Percentiles rank a stretch among this genome's conserved stretches.
Conservation (phyloP, 1,140 invertebrate genomes). For the Calliopsis andreniformis region DNA sequence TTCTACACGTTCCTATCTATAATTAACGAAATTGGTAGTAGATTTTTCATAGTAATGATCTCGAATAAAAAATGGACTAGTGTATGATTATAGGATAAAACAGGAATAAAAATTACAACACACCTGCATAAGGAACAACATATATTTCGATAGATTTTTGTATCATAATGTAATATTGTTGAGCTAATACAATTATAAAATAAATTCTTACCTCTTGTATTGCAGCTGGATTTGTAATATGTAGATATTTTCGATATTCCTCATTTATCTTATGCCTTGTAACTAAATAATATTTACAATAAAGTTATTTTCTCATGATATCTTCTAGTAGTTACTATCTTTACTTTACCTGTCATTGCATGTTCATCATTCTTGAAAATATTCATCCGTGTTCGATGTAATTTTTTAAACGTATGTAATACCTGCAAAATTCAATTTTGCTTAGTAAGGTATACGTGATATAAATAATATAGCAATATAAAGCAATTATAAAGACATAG, state of each 20-base stretch:
- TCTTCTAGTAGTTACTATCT: conserved; percentile 5
- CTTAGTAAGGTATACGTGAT: not conserved
- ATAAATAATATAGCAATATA: too few relatives aligned
- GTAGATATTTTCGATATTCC: conserved; percentile 85
- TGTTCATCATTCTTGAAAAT: conserved; percentile 84
- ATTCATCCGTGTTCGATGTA: conserved; percentile 84
- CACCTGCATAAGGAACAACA: too few relatives aligned
- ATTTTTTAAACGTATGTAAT: conserved; percentile 84
- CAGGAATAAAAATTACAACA: too few relatives aligned
- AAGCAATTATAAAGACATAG: too few relatives aligned
- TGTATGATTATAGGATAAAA: too few relatives aligned
- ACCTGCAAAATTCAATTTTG: conserved; percentile 79
- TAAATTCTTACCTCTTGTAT: conserved; percentile 82
- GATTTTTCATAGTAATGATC: too few relatives aligned
- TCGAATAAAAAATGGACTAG: too few relatives aligned
- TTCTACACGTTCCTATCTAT: too few relatives aligned
- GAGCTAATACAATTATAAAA: conserved; percentile 1
- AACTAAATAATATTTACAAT: conserved; percentile 67
- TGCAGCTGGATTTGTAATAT: conserved; percentile 80
- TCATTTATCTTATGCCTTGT: conserved; percentile 85
- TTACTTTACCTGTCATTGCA: conserved; percentile 81
- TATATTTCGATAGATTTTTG: too few relatives aligned
- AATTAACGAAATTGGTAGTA: too few relatives aligned
- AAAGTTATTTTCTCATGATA: conserved; percentile 23
- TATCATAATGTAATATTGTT: too few relatives aligned